Conservation (phyloP, 2,888 invertebrate species). For the Buathra laborator region DNA sequence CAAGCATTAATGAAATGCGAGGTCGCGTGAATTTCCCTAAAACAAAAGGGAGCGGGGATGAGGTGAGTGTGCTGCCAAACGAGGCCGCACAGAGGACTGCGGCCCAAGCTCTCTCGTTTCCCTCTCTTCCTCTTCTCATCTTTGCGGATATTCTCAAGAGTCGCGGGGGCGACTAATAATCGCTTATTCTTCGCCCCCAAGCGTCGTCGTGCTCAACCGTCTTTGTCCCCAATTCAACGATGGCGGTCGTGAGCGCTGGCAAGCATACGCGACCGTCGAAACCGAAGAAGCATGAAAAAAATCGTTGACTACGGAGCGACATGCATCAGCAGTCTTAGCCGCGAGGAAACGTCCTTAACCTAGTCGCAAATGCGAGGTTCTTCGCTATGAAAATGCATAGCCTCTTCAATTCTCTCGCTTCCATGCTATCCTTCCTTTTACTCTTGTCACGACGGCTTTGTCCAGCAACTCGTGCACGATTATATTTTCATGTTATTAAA, state of each 20-base stretch:
- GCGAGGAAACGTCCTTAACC: conserved; percentile 26
- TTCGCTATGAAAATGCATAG: conserved; percentile 16
- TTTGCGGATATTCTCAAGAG: conserved; percentile 38
- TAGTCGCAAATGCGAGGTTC: neutral
- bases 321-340: conserved; percentile 1
- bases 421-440: neutral
- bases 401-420: neutral
- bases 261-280: conserved; percentile 11
- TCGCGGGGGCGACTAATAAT: conserved; percentile 37
- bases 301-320: conserved; percentile 11
- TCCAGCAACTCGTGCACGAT: neutral
- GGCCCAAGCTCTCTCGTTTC: neutral
- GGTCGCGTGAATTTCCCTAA: conserved; percentile 72
- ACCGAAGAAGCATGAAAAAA: neutral
- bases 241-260: conserved; percentile 14
- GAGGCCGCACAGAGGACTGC: conserved; percentile 6
- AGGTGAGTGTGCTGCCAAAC: neutral
- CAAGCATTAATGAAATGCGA: conserved; percentile 73
- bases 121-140: neutral
- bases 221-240: conserved; percentile 33
- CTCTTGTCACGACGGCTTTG: neutral
- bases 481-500: neutral
- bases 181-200: conserved; percentile 37
- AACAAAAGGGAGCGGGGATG: conserved; percentile 36
- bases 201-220: conserved; percentile 15